Evolutionary conservation across 1,140 invertebrate species (phyloP).

Genomic region (Drosophila azteca): DNA sequence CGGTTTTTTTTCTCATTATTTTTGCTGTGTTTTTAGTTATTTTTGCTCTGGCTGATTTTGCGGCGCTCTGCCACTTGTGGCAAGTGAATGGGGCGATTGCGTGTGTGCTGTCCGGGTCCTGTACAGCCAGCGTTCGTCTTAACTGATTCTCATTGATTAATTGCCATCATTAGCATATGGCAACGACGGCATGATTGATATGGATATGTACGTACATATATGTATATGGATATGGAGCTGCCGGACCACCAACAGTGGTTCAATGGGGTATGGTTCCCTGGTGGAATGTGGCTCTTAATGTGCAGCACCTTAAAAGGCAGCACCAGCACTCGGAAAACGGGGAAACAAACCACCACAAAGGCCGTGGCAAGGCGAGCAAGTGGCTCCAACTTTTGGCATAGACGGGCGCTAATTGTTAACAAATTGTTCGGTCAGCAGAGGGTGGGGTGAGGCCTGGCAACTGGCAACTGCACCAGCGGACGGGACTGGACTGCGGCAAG

Average conservation of each 20-base stretch:
- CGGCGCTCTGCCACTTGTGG: too few relatives aligned
- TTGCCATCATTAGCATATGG: slow-evolving; percentile 79
- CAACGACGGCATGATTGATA: slow-evolving; percentile 79
- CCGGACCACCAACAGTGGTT: slow-evolving; percentile 57
- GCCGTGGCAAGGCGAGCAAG: slow-evolving; percentile 30
- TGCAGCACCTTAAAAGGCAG: slow-evolving; percentile 53
- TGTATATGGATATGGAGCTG: slow-evolving; percentile 9
- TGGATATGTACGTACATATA: slow-evolving; percentile 43
- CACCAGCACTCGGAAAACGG: too few relatives aligned
- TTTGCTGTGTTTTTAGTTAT: slow-evolving; percentile 10
- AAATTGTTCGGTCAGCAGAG: slow-evolving; percentile 64
- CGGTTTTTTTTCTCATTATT: slow-evolving; percentile 1
- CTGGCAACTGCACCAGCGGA: not conserved
- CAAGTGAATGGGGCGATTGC: slow-evolving; percentile 69
- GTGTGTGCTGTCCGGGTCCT: slow-evolving; percentile 49
- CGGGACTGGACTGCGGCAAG: slow-evolving; percentile 9
- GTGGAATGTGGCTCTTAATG: slow-evolving; percentile 66
- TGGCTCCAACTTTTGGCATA: slow-evolving; percentile 61
- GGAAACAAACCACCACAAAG: not conserved
- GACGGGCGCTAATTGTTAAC: slow-evolving; percentile 76
- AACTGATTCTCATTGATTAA: slow-evolving; percentile 80
- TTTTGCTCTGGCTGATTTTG: not conserved
- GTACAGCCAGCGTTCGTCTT: slow-evolving; percentile 38
- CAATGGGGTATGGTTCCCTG: not conserved
- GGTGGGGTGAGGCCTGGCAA: not conserved